A percentile compares a stretch with the other conserved stretches of the same genome.
Evolutionary conservation across 2,888 invertebrate genomes (phyloP).

Genomic region (Anoplius nigerrimus): DNA sequence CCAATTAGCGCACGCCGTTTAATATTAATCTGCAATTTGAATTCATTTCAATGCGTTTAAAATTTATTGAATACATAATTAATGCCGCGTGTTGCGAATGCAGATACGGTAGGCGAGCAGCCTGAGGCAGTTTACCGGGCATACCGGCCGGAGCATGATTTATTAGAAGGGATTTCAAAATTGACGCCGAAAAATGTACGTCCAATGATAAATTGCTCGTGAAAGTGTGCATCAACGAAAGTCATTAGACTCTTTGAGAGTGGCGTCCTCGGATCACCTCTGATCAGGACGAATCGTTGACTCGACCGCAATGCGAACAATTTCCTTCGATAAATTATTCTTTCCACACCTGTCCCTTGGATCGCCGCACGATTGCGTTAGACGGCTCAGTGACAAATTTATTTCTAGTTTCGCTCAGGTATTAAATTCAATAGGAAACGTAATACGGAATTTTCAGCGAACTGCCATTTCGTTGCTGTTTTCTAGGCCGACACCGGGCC

Average conservation of each 20-base stretch:
- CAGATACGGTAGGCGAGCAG: slow-evolving; percentile 44
- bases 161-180: slow-evolving; percentile 41
- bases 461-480: no score
- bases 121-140: slow-evolving; percentile 36
- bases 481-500: no score
- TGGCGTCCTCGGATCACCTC: no score
- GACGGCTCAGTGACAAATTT: neutral
- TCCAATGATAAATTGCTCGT: slow-evolving; percentile 2
- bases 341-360: neutral
- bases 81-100: slow-evolving; percentile 62
- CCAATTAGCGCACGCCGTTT: slow-evolving; percentile 70
- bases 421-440: no score
- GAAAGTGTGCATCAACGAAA: neutral
- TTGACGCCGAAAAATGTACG: slow-evolving; percentile 20
- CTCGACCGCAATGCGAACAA: no score
- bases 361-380: neutral
- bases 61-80: slow-evolving; percentile 73
- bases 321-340: neutral
- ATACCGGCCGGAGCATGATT: slow-evolving; percentile 34
- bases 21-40: slow-evolving; percentile 74
- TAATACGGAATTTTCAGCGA: no score
- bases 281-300: no score
- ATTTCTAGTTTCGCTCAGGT: slow-evolving; percentile 36
- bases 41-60: slow-evolving; percentile 72
- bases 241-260: slow-evolving; percentile 1